A percentile compares a stretch with the other conserved stretches of the same genome.
Conservation (phyloP, 2,797 vertebrate species). For the Alauda arvensis region DNA sequence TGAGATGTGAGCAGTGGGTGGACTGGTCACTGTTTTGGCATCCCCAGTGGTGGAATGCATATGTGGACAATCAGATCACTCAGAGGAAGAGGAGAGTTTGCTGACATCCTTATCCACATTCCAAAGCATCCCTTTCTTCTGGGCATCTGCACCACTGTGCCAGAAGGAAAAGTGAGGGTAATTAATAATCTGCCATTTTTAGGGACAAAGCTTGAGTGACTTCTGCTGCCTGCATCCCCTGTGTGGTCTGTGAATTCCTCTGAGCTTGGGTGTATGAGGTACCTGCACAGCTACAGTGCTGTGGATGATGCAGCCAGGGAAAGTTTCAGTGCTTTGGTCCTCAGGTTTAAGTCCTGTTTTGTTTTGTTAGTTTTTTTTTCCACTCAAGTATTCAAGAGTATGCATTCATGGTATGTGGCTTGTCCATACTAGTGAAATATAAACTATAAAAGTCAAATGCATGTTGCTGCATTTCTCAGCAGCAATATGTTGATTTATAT, state of each 20-base stretch:
- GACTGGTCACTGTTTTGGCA: constrained; percentile 49
- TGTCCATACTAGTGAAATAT: background rate
- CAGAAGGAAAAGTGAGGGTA: background rate
- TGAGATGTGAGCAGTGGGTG: background rate
- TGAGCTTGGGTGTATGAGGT: background rate
- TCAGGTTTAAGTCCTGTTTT: background rate
- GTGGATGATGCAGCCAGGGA: background rate
- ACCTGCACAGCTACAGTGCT: background rate
- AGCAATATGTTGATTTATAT: background rate
- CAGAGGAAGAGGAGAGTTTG: constrained; percentile 46
- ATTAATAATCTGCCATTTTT: background rate
- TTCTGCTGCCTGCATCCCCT: background rate
- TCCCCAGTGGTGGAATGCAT: background rate
- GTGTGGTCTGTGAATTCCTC: background rate
- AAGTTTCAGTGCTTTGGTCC: background rate
- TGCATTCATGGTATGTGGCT: background rate
- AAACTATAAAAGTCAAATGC: background rate
- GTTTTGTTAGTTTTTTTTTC: background rate
- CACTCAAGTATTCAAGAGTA: background rate
- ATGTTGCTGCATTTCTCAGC: background rate
- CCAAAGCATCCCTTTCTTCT: constrained; percentile 36
- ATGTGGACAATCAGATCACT: background rate
- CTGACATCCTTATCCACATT: constrained; percentile 32
- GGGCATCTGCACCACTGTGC: background rate
- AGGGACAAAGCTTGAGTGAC: background rate